phyloP scores from a whole-genome alignment of 2,113 vertebrate species.

The Aspidoscelis tigris region DNA sequence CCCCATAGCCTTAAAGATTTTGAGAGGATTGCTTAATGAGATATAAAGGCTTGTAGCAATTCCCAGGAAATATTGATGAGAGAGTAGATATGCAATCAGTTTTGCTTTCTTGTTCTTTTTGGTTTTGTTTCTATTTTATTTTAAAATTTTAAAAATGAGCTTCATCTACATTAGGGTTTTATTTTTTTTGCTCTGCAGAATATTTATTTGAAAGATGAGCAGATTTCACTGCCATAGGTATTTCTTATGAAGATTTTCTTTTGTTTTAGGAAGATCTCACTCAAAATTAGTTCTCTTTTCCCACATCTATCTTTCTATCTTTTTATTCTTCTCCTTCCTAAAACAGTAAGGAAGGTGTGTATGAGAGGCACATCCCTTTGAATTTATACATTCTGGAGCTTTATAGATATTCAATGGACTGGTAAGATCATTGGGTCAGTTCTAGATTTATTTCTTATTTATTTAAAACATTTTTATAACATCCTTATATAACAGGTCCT shows the following conservation, averaged over 20 bases:
- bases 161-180: slow-evolving; percentile 1
- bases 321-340: background rate
- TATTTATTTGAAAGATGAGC: background rate
- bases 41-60: slow-evolving; percentile 41
- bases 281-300: background rate
- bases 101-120: background rate
- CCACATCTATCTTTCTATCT: background rate
- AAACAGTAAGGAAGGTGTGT: background rate
- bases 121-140: background rate
- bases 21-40: slow-evolving; percentile 56
- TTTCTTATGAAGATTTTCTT: background rate
- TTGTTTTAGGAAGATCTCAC: background rate
- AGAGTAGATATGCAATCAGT: background rate
- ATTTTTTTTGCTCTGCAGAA: background rate
- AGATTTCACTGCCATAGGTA: background rate
- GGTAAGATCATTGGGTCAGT: too few relatives aligned
- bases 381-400: background rate
- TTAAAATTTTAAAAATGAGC: slow-evolving; percentile 9
- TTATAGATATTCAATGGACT: background rate
- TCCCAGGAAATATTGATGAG: slow-evolving; percentile 39
- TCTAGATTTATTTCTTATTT: too few relatives aligned
- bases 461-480: too few relatives aligned
- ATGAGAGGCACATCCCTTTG: background rate
- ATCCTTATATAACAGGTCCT: too few relatives aligned
- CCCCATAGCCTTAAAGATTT: slow-evolving; percentile 47